A percentile compares a stretch with the other conserved stretches of the same genome.
Evolutionary conservation across 2,113 vertebrate genomes (phyloP).

Genomic region (Catharus minimus): DNA sequence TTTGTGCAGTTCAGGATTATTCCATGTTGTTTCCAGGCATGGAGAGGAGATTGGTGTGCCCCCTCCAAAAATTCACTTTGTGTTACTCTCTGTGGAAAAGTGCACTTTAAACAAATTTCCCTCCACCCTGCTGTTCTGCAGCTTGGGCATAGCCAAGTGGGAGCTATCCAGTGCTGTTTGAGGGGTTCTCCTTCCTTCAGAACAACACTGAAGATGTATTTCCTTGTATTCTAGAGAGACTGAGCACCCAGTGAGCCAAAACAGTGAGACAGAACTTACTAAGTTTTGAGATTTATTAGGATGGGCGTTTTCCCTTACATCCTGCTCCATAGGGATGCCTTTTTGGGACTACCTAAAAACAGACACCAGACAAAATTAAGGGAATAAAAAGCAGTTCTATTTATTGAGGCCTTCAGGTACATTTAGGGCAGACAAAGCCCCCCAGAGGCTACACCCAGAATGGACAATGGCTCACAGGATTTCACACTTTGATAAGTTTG

Average conservation of each 20-base stretch:
- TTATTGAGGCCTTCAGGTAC: background rate
- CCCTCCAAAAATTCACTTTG: accelerated
- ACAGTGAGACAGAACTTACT: background rate
- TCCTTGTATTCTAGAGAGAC: background rate
- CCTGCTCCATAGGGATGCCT: accelerated
- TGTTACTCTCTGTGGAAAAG: background rate
- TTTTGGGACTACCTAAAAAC: background rate
- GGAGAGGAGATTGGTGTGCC: background rate
- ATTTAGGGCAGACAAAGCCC: accelerated
- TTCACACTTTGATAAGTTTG: background rate
- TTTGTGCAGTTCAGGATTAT: background rate
- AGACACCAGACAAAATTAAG: background rate
- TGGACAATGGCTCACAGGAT: background rate
- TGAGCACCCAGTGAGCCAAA: background rate
- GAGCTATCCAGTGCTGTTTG: background rate
- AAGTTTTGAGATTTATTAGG: background rate
- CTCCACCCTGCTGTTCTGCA: background rate
- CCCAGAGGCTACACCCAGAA: background rate
- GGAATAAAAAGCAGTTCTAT: background rate
- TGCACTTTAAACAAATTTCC: background rate
- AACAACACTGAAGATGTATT: background rate
- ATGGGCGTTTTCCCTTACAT: background rate
- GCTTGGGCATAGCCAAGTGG: background rate
- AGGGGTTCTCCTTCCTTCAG: background rate
- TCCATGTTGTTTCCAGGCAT: background rate